phyloP scores from a whole-genome alignment of 2,113 vertebrate species.

The Excalfactoria chinensis region DNA sequence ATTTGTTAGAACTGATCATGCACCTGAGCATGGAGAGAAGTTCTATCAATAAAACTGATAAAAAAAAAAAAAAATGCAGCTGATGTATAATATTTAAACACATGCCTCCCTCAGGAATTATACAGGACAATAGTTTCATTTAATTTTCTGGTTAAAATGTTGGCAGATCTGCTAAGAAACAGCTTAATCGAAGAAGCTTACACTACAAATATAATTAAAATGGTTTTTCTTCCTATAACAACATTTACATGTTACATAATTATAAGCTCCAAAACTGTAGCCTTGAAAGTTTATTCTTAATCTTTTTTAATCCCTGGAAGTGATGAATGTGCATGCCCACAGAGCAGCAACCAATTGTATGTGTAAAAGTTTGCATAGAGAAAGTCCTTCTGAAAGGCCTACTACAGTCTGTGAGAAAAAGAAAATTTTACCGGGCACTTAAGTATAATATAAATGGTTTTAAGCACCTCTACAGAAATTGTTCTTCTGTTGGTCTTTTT shows the following conservation, averaged over 20 bases:
- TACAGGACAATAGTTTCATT: neutral
- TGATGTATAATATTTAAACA: neutral
- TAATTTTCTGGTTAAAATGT: neutral
- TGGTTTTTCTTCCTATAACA: neutral
- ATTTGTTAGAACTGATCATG: neutral
- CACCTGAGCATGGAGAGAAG: neutral
- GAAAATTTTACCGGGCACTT: neutral
- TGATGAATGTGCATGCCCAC: neutral
- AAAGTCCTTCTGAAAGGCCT: neutral
- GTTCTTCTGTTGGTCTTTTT: neutral
- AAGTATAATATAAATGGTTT: neutral
- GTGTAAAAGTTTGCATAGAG: neutral
- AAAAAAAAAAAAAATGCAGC: neutral
- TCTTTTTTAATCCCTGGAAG: neutral
- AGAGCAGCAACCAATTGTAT: neutral
- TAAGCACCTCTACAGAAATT: neutral
- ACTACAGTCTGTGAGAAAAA: neutral
- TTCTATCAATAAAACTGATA: neutral
- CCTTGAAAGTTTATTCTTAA: neutral
- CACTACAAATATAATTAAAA: constrained; percentile 2
- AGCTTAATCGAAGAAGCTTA: neutral
- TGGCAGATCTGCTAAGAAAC: neutral
- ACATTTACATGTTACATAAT: neutral
- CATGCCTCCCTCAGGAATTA: neutral
- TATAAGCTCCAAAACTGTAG: neutral